Evolutionary conservation across 2,888 invertebrate genomes (phyloP).

Genomic region (Drosophila cognata): DNA sequence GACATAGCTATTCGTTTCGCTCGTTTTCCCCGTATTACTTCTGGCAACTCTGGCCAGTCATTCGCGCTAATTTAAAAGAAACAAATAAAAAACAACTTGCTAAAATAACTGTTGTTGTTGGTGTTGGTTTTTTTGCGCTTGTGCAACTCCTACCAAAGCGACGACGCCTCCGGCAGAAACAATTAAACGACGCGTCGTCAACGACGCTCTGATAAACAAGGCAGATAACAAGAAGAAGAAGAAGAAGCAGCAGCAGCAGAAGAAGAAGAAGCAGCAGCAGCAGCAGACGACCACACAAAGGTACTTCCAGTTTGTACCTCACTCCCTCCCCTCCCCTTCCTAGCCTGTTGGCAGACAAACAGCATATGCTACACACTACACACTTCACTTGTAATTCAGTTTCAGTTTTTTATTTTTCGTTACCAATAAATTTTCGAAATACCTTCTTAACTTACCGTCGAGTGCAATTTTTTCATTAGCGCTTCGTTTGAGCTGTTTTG

Average conservation of each 20-base stretch:
- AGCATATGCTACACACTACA: constrained; percentile 71
- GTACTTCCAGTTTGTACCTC: constrained; percentile 9
- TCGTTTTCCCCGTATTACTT: constrained; percentile 19
- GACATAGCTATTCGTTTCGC: constrained; percentile 24
- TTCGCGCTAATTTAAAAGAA: constrained; percentile 56
- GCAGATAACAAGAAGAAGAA: constrained; percentile 45
- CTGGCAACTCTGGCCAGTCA: constrained; percentile 70
- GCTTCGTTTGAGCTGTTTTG: constrained; percentile 43
- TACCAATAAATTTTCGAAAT: constrained; percentile 73
- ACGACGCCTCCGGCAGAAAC: constrained; percentile 65
- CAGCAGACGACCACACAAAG: constrained; percentile 50
- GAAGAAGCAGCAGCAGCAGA: constrained; percentile 8
- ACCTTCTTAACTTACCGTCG: constrained; percentile 65
- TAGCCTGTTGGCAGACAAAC: constrained; percentile 14
- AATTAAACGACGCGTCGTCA: constrained; percentile 67
- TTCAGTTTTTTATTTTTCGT: constrained; percentile 40
- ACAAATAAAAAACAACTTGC: constrained; percentile 42
- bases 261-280: constrained; percentile 8
- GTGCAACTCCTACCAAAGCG: constrained; percentile 60
- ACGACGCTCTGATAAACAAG: constrained; percentile 70
- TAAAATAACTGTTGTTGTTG: constrained; percentile 57
- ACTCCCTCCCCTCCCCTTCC: neutral
- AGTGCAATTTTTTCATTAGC: constrained; percentile 75
- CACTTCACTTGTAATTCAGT: constrained; percentile 51
- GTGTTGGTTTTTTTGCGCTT: constrained; percentile 31